phyloP scores from a whole-genome alignment of 2,797 vertebrate species.

The Anguilla anguilla region DNA sequence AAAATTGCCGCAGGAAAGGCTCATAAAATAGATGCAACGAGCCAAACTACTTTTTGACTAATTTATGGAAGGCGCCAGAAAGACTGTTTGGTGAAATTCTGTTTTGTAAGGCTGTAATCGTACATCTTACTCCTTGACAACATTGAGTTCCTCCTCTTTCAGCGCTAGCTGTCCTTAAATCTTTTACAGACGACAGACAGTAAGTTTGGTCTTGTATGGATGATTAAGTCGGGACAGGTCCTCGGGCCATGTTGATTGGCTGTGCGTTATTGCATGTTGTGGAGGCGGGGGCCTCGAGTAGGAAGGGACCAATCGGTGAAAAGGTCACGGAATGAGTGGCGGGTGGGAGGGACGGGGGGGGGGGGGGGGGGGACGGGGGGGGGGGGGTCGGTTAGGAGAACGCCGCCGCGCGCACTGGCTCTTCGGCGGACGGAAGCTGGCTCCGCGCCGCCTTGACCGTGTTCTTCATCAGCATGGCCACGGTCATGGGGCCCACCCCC shows the following conservation, averaged over 20 bases:
- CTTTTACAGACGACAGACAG: neutral
- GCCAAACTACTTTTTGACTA: neutral
- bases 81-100: neutral
- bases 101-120: neutral
- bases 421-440: slow-evolving; percentile 64
- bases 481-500: slow-evolving; percentile 96
- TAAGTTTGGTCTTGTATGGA: too few relatives aligned
- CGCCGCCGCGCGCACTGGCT: slow-evolving; percentile 71
- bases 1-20: neutral
- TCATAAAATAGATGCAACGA: neutral
- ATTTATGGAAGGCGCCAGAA: neutral
- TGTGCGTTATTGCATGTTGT: neutral
- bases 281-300: neutral
- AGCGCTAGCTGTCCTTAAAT: neutral
- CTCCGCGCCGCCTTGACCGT: slow-evolving; percentile 95
- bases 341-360: neutral
- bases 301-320: neutral
- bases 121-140: neutral
- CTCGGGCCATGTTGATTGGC: neutral
- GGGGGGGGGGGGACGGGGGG: neutral
- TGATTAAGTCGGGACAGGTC: neutral
- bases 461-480: slow-evolving; percentile 99
- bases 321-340: slow-evolving; percentile 61
- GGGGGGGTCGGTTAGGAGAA: slow-evolving; percentile 61
- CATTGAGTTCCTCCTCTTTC: neutral